Evolutionary conservation across 2,888 invertebrate species (phyloP), one percentile per base, ranked within the genome.

Genomic region (Ametastegia equiseti): DNA sequence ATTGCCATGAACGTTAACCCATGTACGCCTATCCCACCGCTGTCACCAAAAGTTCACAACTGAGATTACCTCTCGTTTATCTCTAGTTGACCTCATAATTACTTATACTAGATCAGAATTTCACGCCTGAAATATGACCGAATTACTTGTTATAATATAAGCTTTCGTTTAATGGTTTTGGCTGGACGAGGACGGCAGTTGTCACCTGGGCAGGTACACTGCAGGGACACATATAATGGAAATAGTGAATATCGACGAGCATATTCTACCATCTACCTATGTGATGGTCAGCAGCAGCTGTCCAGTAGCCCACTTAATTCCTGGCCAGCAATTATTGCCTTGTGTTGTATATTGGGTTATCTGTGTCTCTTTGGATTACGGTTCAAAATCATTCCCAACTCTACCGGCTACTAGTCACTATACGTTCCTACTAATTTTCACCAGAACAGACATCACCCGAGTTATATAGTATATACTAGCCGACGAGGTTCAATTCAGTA

Each of bases 401-500:
- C 73, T 5, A 54, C 73, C 36, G 19, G 33, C 75, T 36, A 54
- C 33, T 54, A 19, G 54, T 71, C 71, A 54, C 30, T 27, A 13
- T 7, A 9, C 50, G 54, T 75, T 5, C 50, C 75, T 54, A 50
- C 75, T 75, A 75, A 75, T 75, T 75, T 75, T 36, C 54, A 54
- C n/a, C 75, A 15, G 36, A 30, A 54, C 54, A n/a, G 33, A 36
- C 54, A 15, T n/a, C 47, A 27, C 45, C 45, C 27, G 19, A 50
- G 50, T 50, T 75, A 50, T 36, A 75, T 54, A 23, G n/a, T n/a
- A 30, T 63, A 75, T 54, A 23, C 54, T 19, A 19, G n/a, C 75
- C 54, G n/a, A n/a, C n/a, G n/a, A n/a, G n/a, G 11, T 50, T 75
- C 54, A 75, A 75, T 75, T 75, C 19, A 75, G 54, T 75, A 75